Conservation (phyloP, 2,888 invertebrate species). For the Caenorhabditis imperialis region DNA sequence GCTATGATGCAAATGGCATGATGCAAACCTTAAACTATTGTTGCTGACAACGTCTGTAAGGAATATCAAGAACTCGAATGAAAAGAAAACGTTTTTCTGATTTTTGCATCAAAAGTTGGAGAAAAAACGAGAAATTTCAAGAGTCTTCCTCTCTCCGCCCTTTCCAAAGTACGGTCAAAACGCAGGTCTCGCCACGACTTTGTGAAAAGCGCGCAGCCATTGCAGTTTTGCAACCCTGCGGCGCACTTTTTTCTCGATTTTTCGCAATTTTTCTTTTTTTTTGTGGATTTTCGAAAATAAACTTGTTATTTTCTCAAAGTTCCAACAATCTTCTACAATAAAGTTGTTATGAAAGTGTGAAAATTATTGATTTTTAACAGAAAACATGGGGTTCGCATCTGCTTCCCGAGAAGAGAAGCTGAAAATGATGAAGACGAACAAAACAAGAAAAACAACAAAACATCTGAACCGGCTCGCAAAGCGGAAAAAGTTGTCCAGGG, state of each 20-base stretch:
- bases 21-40: slow-evolving; percentile 12
- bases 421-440: slow-evolving; percentile 63
- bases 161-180: slow-evolving; percentile 37
- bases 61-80: too few relatives aligned
- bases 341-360: not conserved
- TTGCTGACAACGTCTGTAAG: too few relatives aligned
- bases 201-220: slow-evolving; percentile 8
- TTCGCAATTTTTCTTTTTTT: slow-evolving; percentile 12
- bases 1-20: not conserved
- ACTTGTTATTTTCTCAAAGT: too few relatives aligned
- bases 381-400: slow-evolving; percentile 63
- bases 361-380: slow-evolving; percentile 10
- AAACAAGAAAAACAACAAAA: slow-evolving; percentile 59
- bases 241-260: slow-evolving; percentile 18
- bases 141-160: slow-evolving; percentile 52
- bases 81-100: too few relatives aligned
- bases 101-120: slow-evolving; percentile 38
- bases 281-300: not conserved
- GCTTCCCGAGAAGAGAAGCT: slow-evolving; percentile 66
- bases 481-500: slow-evolving; percentile 58
- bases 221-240: slow-evolving; percentile 27
- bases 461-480: slow-evolving; percentile 58
- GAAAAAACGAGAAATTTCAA: slow-evolving; percentile 37
- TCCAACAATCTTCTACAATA: too few relatives aligned
- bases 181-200: slow-evolving; percentile 41